Base-by-base conservation (phyloP, 2,113 vertebrate genomes). In the Climacteris rufus region DNA sequence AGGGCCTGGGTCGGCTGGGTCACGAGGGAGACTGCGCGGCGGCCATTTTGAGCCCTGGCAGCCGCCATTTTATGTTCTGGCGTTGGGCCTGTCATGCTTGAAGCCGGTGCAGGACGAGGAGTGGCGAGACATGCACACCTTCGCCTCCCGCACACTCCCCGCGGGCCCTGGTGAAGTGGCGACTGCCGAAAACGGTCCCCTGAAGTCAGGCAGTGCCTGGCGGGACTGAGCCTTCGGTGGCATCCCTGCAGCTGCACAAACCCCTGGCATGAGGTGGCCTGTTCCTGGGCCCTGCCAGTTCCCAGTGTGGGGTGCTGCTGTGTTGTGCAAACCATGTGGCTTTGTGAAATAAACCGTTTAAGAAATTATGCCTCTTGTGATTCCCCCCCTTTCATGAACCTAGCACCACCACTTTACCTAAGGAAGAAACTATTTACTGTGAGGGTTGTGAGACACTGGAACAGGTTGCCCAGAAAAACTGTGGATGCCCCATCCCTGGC, bases 11-110 rank as follows among this genome's bases (percentile, higher is more conserved):
- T 11, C 2, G 33, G 13, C 33, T 1, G 24, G 1, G 83, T 91
- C 68, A 92, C 22, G 87, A 39, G 75, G 45, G 44, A 31, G 61
- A 59, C 49, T 19, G 60, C 52, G 64, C 22, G 30, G 87, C 44
- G 24, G 93, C 93, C 94, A 95, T 96, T 28, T 96, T 93, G 83
- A 37, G 35, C 3, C 28, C 87, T 75, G 95, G 94, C 89, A 94
- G 37, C 25, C 53, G 81, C 83, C 95, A 97, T 97, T 85, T 97
- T 96, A n/a, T 49, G 74, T 84, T 13, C 94, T 76, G 95, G 95
- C 70, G 31, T 1, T 1, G 10, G 77, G 47, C 13, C 2, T 2
- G 13, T 18, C 7, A 0, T 1, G 18, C 4, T 56, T 25, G 47
- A 18, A 44, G 69, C 10, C 0, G 33, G 35, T 35, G 8, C 28